Percentiles rank a stretch among this genome's conserved stretches.
phyloP scores from a whole-genome alignment of 2,113 vertebrate genomes.

The Microtus pennsylvanicus region DNA sequence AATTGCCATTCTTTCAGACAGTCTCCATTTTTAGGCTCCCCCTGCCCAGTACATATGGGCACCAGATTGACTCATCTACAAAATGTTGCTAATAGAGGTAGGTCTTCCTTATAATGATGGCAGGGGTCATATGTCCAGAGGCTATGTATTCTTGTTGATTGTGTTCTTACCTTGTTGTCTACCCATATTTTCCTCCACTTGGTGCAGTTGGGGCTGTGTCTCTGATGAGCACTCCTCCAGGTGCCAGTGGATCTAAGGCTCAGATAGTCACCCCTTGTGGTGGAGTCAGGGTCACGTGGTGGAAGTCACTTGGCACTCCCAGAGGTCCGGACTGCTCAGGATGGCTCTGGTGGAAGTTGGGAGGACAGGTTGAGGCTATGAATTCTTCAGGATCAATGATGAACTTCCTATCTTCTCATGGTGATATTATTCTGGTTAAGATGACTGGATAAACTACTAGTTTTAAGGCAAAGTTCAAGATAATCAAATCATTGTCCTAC shows the following conservation, averaged over 20 bases:
- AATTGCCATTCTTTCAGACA: background rate
- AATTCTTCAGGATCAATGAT: background rate
- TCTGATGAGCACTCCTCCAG: too few relatives aligned
- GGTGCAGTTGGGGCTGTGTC: too few relatives aligned
- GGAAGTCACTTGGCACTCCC: too few relatives aligned
- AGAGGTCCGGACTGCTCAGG: too few relatives aligned
- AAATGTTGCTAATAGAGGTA: background rate
- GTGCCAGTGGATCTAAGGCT: too few relatives aligned
- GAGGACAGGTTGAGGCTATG: too few relatives aligned
- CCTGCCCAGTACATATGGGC: background rate
- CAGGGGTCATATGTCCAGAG: background rate
- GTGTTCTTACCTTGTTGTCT: too few relatives aligned
- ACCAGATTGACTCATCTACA: background rate
- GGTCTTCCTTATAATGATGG: background rate
- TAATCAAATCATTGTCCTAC: constrained; percentile 22
- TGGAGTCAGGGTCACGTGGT: too few relatives aligned
- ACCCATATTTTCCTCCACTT: too few relatives aligned
- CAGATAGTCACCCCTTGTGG: too few relatives aligned
- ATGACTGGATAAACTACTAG: constrained; percentile 12
- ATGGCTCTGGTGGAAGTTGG: too few relatives aligned
- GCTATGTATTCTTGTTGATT: background rate
- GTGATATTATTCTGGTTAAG: background rate
- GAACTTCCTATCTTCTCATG: background rate
- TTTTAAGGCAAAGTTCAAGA: constrained; percentile 49
- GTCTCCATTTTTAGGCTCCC: background rate